These are phyloP conservation scores for Paramacrobiotus metropolitanus DNA, from an alignment of 1,140 invertebrate species.

Conservation along the genomic window DNA sequence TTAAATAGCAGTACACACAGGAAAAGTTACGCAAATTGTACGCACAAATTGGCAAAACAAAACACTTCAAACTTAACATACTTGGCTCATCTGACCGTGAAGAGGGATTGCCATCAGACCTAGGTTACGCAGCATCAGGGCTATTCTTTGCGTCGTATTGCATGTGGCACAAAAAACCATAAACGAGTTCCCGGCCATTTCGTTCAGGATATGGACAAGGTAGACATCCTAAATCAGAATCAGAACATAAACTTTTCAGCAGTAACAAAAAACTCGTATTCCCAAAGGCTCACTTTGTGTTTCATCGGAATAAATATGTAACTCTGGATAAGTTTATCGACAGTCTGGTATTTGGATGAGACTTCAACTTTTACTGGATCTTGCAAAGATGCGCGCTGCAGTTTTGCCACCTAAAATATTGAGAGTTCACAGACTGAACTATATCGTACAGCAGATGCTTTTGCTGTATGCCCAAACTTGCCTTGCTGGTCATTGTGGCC, in stretches of 20 bases:
- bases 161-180: slow-evolving; percentile 94
- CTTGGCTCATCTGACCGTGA: slow-evolving; percentile 79
- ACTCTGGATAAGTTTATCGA: slow-evolving; percentile 79
- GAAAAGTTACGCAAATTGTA: too few relatives aligned
- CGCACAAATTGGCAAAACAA: too few relatives aligned
- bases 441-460: too few relatives aligned
- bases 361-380: slow-evolving; percentile 78
- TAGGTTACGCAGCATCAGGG: slow-evolving; percentile 61
- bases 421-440: background rate
- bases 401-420: slow-evolving; percentile 36
- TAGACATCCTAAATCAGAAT: slow-evolving; percentile 61
- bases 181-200: slow-evolving; percentile 80
- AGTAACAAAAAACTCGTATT: background rate
- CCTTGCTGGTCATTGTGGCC: slow-evolving; percentile 96
- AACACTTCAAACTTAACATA: slow-evolving; percentile 12
- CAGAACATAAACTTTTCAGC: slow-evolving; percentile 7
- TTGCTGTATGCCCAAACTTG: too few relatives aligned
- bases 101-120: slow-evolving; percentile 76
- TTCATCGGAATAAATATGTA: slow-evolving; percentile 90
- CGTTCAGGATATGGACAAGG: slow-evolving; percentile 81
- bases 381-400: slow-evolving; percentile 74
- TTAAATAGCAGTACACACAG: too few relatives aligned
- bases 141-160: slow-evolving; percentile 61
- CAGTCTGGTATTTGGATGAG: slow-evolving; percentile 89
- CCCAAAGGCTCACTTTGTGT: slow-evolving; percentile 57